Evolutionary conservation across 2,113 vertebrate species (phyloP).

Genomic region (Poeciliopsis turrubarensis): DNA sequence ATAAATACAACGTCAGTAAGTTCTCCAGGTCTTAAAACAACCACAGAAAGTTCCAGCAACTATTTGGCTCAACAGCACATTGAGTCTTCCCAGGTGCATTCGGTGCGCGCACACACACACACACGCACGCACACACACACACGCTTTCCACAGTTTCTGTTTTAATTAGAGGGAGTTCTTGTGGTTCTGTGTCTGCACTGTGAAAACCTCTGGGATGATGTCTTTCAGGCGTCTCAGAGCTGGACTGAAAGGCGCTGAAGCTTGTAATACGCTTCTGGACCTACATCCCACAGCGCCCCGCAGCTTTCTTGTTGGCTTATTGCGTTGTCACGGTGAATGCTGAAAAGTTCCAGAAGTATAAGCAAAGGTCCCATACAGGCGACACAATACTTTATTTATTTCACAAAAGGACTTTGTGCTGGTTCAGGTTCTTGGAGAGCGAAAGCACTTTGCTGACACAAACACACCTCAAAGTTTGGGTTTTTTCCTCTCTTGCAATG

Average conservation of each 20-base stretch:
- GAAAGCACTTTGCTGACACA: neutral
- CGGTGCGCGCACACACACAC: neutral
- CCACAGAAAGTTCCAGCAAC: neutral
- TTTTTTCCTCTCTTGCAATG: neutral
- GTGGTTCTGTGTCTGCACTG: neutral
- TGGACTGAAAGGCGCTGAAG: neutral
- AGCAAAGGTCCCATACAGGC: neutral
- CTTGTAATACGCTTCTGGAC: neutral
- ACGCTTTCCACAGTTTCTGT: neutral
- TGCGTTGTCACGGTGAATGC: neutral
- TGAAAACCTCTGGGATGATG: neutral
- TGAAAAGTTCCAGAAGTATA: neutral
- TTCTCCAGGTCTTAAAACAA: neutral
- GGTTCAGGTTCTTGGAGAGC: constrained; percentile 2
- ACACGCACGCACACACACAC: neutral
- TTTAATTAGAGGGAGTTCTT: neutral
- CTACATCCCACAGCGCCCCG: neutral
- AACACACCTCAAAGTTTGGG: neutral
- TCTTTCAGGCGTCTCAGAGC: neutral
- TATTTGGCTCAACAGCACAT: neutral
- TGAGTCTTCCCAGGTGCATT: neutral
- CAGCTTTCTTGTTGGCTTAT: neutral
- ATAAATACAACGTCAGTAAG: neutral
- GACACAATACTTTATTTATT: constrained; percentile 19
- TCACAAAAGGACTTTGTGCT: constrained; percentile 14